phyloP scores from a whole-genome alignment of 2,888 invertebrate genomes.

The Oeneis ivallda region DNA sequence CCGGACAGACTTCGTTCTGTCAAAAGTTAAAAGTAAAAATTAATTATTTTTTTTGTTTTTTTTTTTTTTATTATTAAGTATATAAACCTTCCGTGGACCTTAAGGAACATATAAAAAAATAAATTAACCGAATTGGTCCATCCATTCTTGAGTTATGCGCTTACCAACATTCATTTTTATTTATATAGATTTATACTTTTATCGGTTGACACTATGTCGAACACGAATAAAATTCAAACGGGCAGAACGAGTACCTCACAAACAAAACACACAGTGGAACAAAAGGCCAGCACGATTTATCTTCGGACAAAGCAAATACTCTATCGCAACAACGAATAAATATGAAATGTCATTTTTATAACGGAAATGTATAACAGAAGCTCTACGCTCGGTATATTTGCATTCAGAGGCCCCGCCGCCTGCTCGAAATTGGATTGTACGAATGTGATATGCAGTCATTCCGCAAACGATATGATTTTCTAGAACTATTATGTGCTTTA shows the following conservation, averaged over 20 bases:
- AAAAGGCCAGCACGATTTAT: background rate
- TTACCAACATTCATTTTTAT: too few species aligned
- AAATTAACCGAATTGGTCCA: too few species aligned
- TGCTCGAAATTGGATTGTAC: conserved; percentile 6
- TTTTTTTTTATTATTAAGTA: too few species aligned
- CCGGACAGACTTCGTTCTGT: too few species aligned
- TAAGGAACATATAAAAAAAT: too few species aligned
- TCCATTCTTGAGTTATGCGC: too few species aligned
- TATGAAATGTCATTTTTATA: conserved; percentile 26
- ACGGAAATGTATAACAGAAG: conserved; percentile 14
- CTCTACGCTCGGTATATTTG: conserved; percentile 13
- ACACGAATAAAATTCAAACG: background rate
- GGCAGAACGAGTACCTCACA: background rate
- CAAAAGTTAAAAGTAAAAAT: too few species aligned
- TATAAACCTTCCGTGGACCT: too few species aligned
- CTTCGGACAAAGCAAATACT: conserved; percentile 13
- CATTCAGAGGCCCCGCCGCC: conserved; percentile 9
- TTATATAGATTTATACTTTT: too few species aligned
- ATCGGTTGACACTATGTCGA: too few species aligned
- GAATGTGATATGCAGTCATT: background rate
- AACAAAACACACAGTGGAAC: background rate
- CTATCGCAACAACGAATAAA: conserved; percentile 18
- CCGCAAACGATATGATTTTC: conserved; percentile 1
- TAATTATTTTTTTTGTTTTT: too few species aligned
- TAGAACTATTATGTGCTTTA: background rate